Percentiles rank a stretch among this genome's conserved stretches.
phyloP scores from a whole-genome alignment of 2,888 invertebrate genomes.

The Bhutanitis thaidina region DNA sequence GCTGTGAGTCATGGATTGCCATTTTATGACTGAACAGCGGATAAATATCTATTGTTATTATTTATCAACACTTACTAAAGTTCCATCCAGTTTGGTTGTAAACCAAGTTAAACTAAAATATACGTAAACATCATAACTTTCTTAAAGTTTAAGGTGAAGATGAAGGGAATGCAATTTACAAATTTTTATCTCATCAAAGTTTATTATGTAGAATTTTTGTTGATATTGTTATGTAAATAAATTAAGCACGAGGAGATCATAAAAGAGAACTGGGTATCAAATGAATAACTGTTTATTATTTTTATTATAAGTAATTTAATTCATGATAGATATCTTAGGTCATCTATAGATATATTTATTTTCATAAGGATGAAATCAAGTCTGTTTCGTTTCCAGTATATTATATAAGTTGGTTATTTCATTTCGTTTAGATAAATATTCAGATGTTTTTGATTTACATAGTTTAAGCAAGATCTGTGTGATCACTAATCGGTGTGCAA shows the following conservation, averaged over 20 bases:
- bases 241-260: too few relatives aligned
- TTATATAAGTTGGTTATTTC: constrained; percentile 11
- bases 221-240: too few relatives aligned
- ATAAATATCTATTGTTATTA: constrained; percentile 8
- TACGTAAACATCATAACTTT: too few relatives aligned
- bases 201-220: too few relatives aligned
- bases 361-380: constrained; percentile 4
- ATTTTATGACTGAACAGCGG: neutral
- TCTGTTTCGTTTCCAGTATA: constrained; percentile 15
- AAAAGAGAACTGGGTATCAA: neutral
- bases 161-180: too few relatives aligned
- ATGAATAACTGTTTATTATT: neutral
- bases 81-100: too few relatives aligned
- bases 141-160: too few relatives aligned
- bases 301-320: neutral
- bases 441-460: constrained; percentile 6
- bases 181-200: too few relatives aligned
- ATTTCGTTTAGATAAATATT: neutral
- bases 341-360: constrained; percentile 6
- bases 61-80: neutral
- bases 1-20: constrained; percentile 2
- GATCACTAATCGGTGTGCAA: constrained; percentile 38
- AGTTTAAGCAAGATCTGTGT: constrained; percentile 26
- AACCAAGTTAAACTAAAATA: too few relatives aligned
- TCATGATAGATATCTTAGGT: neutral